These are phyloP conservation scores for Chascanopsetta lugubris DNA, from an alignment of 2,113 vertebrate genomes.

Conservation along the genomic window DNA sequence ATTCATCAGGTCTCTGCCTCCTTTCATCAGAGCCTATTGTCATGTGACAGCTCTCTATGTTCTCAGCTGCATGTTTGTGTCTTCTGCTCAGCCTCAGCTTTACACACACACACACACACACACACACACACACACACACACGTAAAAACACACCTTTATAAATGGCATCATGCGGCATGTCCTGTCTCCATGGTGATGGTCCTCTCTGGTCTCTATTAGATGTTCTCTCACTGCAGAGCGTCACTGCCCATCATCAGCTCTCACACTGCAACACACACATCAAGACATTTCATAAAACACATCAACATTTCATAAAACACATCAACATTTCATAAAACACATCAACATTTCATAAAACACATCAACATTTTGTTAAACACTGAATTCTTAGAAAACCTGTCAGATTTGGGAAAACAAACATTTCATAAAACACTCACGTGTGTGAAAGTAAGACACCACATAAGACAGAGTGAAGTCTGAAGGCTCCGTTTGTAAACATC, in stretches of 20 bases:
- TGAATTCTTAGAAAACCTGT: too few species aligned
- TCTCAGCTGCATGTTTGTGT: neutral
- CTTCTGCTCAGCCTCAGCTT: neutral
- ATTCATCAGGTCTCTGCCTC: slow-evolving; percentile 9
- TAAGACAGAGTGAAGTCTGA: too few species aligned
- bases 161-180: slow-evolving; percentile 13
- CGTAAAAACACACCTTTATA: slow-evolving; percentile 3
- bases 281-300: neutral
- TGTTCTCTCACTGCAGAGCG: neutral
- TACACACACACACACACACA: neutral
- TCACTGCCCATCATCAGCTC: neutral
- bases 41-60: neutral
- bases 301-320: neutral
- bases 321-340: neutral
- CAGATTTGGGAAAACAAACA: too few species aligned
- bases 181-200: slow-evolving; percentile 35
- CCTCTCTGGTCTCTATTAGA: slow-evolving; percentile 7
- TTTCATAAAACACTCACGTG: neutral
- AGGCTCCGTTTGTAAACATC: too few species aligned
- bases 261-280: neutral
- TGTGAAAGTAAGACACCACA: too few species aligned
- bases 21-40: slow-evolving; percentile 1
- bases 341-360: too few species aligned
- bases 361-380: neutral
- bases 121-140: slow-evolving; percentile 21